Percentiles rank a stretch among this genome's conserved stretches.
These are phyloP conservation scores for Leucozona laternaria DNA, from an alignment of 2,888 invertebrate species.

Conservation along the genomic window DNA sequence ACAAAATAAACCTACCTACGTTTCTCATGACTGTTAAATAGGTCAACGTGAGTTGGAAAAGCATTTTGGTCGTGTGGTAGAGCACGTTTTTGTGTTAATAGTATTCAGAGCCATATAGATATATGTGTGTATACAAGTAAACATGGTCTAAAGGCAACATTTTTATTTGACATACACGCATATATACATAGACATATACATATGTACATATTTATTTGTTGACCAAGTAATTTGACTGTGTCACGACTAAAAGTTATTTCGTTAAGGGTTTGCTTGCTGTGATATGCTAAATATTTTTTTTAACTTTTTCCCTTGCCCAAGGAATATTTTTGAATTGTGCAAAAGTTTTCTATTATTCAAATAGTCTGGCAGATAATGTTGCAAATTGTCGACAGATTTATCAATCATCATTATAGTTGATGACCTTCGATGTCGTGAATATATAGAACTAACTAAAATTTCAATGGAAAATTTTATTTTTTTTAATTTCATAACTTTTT, in stretches of 20 bases:
- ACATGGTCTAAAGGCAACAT: slow-evolving; percentile 32
- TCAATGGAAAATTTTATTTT: no score
- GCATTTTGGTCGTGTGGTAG: slow-evolving; percentile 42
- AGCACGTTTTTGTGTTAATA: slow-evolving; percentile 35
- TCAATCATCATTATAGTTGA: no score
- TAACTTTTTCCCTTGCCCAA: not conserved
- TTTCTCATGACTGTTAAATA: slow-evolving; percentile 42
- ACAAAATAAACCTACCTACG: not conserved
- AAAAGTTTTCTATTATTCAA: not conserved
- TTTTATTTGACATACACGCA: slow-evolving; percentile 26
- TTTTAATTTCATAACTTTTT: no score
- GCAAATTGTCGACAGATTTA: not conserved
- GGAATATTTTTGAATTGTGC: not conserved
- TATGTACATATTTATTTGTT: not conserved
- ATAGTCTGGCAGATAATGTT: not conserved
- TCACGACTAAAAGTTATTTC: slow-evolving; percentile 59
- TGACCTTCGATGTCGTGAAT: no score
- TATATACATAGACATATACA: not conserved
- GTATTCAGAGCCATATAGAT: slow-evolving; percentile 1
- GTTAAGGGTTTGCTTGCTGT: slow-evolving; percentile 35
- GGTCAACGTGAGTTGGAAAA: slow-evolving; percentile 62
- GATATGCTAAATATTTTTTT: slow-evolving; percentile 10
- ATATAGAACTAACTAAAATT: no score
- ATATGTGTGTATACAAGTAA: no score
- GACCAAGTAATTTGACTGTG: slow-evolving; percentile 59